Conservation (phyloP, 2,113 vertebrate species). For the Chroicocephalus ridibundus region DNA sequence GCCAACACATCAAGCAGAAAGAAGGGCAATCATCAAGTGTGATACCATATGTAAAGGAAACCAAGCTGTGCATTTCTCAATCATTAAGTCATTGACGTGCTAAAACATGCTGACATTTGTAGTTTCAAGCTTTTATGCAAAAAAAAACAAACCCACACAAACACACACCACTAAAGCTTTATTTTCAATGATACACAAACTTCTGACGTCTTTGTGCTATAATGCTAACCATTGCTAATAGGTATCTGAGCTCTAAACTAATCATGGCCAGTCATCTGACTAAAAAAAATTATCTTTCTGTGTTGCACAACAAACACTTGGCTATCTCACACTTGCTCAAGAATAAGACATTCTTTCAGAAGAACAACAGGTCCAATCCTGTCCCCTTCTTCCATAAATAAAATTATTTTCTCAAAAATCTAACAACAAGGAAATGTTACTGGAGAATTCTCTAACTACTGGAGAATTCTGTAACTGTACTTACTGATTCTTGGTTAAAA, state of each 20-base stretch:
- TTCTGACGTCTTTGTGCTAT: neutral
- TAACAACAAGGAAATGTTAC: fast-evolving
- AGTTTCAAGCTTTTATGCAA: neutral
- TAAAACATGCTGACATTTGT: neutral
- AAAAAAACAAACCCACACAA: neutral
- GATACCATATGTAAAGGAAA: neutral
- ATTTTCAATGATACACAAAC: neutral
- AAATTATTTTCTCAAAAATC: neutral
- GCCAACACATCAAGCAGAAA: neutral
- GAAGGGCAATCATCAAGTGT: neutral
- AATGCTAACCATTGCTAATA: neutral
- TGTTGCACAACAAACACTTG: neutral
- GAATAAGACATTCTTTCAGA: neutral
- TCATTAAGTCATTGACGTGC: fast-evolving
- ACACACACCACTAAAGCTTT: neutral
- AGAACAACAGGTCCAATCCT: neutral
- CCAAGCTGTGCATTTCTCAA: neutral
- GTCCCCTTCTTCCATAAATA: neutral
- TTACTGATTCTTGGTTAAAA: neutral
- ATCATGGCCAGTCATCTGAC: neutral
- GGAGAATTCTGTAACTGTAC: neutral
- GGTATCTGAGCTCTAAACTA: neutral
- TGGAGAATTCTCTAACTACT: neutral
- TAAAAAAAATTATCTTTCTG: neutral
- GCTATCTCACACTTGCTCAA: neutral